Evolutionary conservation across 2,113 vertebrate genomes (phyloP).

Genomic region (Chrysemys picta): DNA sequence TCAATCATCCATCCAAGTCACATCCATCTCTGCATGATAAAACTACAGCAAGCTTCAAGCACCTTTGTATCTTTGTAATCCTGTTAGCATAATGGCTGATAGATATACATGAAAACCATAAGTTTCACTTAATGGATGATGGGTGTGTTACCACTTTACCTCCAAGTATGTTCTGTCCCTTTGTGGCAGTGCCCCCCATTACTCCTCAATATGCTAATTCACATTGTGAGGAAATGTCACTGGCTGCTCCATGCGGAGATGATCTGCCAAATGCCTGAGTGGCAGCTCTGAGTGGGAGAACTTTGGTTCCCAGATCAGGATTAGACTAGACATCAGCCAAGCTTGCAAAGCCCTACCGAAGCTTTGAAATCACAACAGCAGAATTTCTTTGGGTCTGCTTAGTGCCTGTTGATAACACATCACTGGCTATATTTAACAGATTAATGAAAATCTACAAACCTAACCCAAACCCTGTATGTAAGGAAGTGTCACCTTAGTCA

Average conservation of each 20-base stretch:
- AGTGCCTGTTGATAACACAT: not conserved
- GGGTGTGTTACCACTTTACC: not conserved
- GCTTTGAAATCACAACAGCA: not conserved
- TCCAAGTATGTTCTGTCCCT: fast-evolving
- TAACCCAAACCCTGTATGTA: not conserved
- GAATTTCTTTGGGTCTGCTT: not conserved
- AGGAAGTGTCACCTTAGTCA: not conserved
- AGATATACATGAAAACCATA: fast-evolving
- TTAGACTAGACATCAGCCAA: not conserved
- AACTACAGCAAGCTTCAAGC: not conserved
- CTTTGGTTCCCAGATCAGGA: not conserved
- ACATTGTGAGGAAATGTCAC: fast-evolving
- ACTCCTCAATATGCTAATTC: not conserved
- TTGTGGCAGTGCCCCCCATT: not conserved
- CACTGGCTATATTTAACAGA: not conserved
- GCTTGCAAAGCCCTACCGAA: not conserved
- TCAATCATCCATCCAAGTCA: not conserved
- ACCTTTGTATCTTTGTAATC: not conserved
- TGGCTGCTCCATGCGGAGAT: fast-evolving
- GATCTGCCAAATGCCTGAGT: not conserved
- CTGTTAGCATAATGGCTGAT: not conserved
- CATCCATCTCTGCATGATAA: not conserved
- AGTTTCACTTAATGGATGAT: not conserved
- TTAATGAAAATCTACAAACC: fast-evolving
- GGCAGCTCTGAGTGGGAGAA: fast-evolving